Evolutionary conservation across 1,140 invertebrate species (phyloP).

Genomic region (Trichogramma pretiosum): DNA sequence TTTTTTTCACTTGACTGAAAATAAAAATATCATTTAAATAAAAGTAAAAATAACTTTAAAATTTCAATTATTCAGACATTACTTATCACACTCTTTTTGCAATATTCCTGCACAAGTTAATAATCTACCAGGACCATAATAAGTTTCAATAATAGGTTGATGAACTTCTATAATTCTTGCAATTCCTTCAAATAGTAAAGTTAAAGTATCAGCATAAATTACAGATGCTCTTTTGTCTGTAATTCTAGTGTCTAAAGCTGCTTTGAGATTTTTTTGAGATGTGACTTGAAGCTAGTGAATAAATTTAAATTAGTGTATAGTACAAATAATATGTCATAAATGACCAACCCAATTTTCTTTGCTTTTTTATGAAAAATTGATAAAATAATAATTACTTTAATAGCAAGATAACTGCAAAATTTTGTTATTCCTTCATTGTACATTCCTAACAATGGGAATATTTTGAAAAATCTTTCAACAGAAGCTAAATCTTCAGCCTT

Average conservation of each 20-base stretch:
- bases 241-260: slow-evolving; percentile 52
- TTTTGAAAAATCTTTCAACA: slow-evolving; percentile 94
- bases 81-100: slow-evolving; percentile 80
- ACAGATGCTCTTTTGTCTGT: slow-evolving; percentile 66
- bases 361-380: background rate
- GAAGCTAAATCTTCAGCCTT: slow-evolving; percentile 80
- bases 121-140: slow-evolving; percentile 79
- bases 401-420: slow-evolving; percentile 84
- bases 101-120: slow-evolving; percentile 62
- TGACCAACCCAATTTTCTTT: background rate
- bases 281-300: slow-evolving; percentile 53
- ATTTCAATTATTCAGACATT: slow-evolving; percentile 30
- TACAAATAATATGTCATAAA: background rate
- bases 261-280: slow-evolving; percentile 64
- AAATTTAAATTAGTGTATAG: slow-evolving; percentile 5
- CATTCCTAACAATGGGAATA: slow-evolving; percentile 91
- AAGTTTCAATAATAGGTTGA: slow-evolving; percentile 88
- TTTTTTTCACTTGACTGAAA: slow-evolving; percentile 43
- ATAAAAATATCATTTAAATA: slow-evolving; percentile 1
- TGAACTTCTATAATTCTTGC: slow-evolving; percentile 83
- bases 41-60: slow-evolving; percentile 3
- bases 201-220: slow-evolving; percentile 75
- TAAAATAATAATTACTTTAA: slow-evolving; percentile 55
- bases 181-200: slow-evolving; percentile 79
- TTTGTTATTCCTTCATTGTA: slow-evolving; percentile 84